Conservation (phyloP, 1,140 invertebrate genomes). For the Bombus polaris region DNA sequence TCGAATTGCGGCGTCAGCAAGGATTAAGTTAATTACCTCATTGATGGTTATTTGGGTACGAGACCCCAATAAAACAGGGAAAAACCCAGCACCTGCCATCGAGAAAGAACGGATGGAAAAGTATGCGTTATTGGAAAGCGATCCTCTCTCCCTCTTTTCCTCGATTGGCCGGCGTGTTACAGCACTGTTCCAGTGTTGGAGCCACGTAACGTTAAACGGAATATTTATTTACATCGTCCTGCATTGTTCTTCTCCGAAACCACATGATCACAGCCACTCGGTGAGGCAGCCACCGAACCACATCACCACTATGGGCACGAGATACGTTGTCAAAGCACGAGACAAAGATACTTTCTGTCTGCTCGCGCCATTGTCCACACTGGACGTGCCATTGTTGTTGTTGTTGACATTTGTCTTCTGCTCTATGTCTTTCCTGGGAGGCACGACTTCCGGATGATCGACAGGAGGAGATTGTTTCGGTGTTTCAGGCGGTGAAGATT, state of each 20-base stretch:
- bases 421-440: conserved; percentile 73
- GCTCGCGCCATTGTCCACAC: conserved; percentile 77
- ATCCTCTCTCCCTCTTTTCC: neutral
- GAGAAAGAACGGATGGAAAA: neutral
- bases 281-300: conserved; percentile 92
- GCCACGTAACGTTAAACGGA: neutral
- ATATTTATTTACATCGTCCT: conserved; percentile 75
- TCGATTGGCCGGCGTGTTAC: neutral
- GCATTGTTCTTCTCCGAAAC: conserved; percentile 59
- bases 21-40: neutral
- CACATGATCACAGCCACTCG: conserved; percentile 89
- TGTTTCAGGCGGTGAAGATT: conserved; percentile 56
- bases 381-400: conserved; percentile 59
- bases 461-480: conserved; percentile 62
- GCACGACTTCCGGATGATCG: conserved; percentile 59
- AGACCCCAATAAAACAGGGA: neutral
- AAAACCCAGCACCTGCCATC: neutral
- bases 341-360: conserved; percentile 85
- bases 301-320: conserved; percentile 90
- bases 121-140: neutral
- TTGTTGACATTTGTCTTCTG: conserved; percentile 68
- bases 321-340: conserved; percentile 88
- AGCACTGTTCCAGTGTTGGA: neutral
- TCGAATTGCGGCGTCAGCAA: too few species aligned
- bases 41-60: too few species aligned